Evolutionary conservation across 2,113 vertebrate genomes (phyloP).

Genomic region (Phalacrocorax pelagicus): DNA sequence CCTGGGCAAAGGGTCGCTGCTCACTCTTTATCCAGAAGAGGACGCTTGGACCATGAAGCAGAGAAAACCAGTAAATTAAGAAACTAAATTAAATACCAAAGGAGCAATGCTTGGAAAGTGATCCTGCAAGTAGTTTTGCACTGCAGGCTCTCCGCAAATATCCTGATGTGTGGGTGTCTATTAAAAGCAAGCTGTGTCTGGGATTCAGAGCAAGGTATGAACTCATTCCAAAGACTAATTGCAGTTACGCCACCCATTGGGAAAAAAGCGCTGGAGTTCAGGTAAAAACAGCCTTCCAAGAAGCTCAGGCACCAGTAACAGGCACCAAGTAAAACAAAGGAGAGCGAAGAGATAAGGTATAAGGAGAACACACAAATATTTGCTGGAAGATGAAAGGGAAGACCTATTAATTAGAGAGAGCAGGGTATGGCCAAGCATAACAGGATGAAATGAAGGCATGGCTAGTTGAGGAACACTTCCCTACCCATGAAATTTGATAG

Average conservation of each 20-base stretch:
- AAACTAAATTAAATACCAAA: background rate
- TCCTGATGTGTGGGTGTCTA: constrained; percentile 33
- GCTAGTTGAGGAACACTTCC: background rate
- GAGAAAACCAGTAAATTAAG: background rate
- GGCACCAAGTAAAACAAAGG: background rate
- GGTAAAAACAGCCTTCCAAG: background rate
- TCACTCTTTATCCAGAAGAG: background rate
- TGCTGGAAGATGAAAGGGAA: background rate
- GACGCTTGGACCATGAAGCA: background rate
- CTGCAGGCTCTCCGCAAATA: constrained; percentile 40
- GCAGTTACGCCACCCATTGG: background rate
- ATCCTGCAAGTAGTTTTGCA: background rate
- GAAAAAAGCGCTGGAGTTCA: background rate
- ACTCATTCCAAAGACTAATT: constrained; percentile 22
- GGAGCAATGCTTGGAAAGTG: background rate
- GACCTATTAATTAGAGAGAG: background rate
- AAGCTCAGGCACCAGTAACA: background rate
- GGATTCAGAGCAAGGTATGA: constrained; percentile 30
- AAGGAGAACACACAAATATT: background rate
- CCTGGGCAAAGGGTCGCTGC: background rate
- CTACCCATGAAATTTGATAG: background rate
- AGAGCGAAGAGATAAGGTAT: background rate
- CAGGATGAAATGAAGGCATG: background rate
- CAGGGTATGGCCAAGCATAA: background rate
- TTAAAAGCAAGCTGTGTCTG: constrained; percentile 28